Evolutionary conservation across 2,888 invertebrate species (phyloP), one percentile per base, ranked within the genome.

Genomic region (Lobophora halterata): DNA sequence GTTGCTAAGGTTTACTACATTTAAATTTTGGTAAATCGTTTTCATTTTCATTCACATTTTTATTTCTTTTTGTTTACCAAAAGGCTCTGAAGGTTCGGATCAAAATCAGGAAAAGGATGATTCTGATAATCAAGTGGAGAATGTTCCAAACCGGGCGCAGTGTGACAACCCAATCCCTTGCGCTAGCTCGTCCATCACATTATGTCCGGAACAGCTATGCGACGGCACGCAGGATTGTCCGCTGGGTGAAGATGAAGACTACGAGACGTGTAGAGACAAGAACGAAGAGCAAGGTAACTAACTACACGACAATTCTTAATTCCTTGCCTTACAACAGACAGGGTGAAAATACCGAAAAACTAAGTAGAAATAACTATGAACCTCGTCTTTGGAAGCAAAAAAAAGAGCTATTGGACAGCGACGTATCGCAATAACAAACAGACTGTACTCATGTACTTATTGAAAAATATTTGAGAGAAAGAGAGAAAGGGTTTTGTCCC

Each of bases 201-300:
- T 58, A 9, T 68, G 68, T 34, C 44, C 42, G 0, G 35, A 46
- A 2, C 51, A 61, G 16, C 26, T 18, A 6, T 71, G 71, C 20
- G 47, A 71, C 13, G 53, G 58, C 1, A 2, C 5, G 0, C 1
- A 0, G 0, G 58, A 67, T 20, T 71, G 69, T 30, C 63, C 65
- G 0, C 42, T 46, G 0, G 60, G 59, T 2, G 61, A 62, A 4
- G 71, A 71, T 23, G 69, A 71, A 34, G 13, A 26, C 1, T 28
- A 61, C 55, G 35, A 8, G 9, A 3, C 11, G 13, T 18, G 20
- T 9, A 14, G 3, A 5, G 5, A 16, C 11, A 30, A 18, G 7
- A 18, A 25, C 25, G 4, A 7, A 17, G 9, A 11, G 20, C 18
- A 11, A 21, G 25, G 29, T 25, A 29, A 29, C n/a, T 35, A 11